Conservation (phyloP, 92 coral and sea anemone genomes). For the Parazoanthus darwini region DNA sequence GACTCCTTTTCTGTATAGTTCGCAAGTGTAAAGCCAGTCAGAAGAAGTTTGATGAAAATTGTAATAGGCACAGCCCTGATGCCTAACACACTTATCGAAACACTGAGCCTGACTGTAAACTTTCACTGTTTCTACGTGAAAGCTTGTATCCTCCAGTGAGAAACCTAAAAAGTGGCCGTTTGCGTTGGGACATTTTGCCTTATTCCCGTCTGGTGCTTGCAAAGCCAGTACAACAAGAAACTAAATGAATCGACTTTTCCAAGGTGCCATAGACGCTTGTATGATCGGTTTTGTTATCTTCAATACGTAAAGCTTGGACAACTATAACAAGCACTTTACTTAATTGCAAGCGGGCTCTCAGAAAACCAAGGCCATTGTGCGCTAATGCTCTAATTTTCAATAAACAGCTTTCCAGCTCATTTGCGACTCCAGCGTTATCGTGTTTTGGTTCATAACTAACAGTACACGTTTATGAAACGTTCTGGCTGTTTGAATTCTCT, state of each 20-base stretch:
- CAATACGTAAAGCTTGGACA: background rate
- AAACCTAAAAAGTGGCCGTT: slow-evolving; percentile 35
- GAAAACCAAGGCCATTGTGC: background rate
- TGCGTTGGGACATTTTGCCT: slow-evolving; percentile 17
- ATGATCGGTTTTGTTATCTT: background rate
- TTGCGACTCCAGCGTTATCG: background rate
- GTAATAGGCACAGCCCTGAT: slow-evolving; percentile 20
- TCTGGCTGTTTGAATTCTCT: background rate
- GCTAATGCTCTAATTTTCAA: background rate
- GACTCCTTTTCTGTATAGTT: slow-evolving; percentile 5
- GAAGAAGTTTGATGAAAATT: slow-evolving; percentile 17
- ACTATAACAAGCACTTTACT: slow-evolving; percentile 1
- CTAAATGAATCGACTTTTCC: background rate
- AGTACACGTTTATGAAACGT: background rate
- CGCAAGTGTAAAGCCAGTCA: slow-evolving; percentile 21
- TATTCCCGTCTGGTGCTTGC: background rate
- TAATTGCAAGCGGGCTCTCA: slow-evolving; percentile 12
- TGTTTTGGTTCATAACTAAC: background rate
- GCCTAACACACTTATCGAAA: slow-evolving; percentile 22
- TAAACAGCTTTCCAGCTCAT: background rate
- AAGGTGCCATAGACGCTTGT: background rate
- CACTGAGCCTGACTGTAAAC: slow-evolving; percentile 28
- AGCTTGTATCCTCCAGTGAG: slow-evolving; percentile 1
- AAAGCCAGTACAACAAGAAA: background rate
- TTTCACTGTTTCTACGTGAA: background rate